A percentile compares a stretch with the other conserved stretches of the same genome.
Conservation (phyloP, 2,888 invertebrate species). For the Dolichopus griseipennis region DNA sequence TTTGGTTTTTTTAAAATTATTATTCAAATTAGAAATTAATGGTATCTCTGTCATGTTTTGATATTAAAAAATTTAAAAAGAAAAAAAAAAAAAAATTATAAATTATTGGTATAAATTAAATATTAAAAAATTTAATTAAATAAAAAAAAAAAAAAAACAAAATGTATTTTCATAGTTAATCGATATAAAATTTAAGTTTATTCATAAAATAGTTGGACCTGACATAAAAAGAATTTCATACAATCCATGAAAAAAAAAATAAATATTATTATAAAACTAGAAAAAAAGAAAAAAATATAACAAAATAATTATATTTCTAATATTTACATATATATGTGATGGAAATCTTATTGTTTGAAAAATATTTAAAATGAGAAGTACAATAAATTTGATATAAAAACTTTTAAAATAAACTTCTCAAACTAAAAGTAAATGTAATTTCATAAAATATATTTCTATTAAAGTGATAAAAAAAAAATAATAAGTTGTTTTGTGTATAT, state of each 20-base stretch:
- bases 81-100: too few relatives aligned
- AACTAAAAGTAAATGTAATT: not conserved
- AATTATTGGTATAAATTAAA: not conserved
- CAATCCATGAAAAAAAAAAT: not conserved
- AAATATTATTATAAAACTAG: not conserved
- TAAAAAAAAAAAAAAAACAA: not conserved
- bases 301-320: not conserved
- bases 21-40: not conserved
- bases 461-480: not conserved
- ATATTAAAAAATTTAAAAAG: not conserved
- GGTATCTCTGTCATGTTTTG: not conserved
- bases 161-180: not conserved
- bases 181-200: not conserved
- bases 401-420: not conserved
- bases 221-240: not conserved
- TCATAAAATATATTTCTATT: constrained; percentile 3
- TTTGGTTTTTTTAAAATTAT: not conserved
- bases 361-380: not conserved
- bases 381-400: not conserved
- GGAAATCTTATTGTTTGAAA: not conserved
- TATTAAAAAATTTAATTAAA: not conserved
- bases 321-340: constrained; percentile 1
- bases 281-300: not conserved
- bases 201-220: not conserved
- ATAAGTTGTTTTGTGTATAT: too few relatives aligned